These are phyloP conservation scores for Neoniphon sammara DNA, from an alignment of 2,797 vertebrate genomes.

Conservation along the genomic window DNA sequence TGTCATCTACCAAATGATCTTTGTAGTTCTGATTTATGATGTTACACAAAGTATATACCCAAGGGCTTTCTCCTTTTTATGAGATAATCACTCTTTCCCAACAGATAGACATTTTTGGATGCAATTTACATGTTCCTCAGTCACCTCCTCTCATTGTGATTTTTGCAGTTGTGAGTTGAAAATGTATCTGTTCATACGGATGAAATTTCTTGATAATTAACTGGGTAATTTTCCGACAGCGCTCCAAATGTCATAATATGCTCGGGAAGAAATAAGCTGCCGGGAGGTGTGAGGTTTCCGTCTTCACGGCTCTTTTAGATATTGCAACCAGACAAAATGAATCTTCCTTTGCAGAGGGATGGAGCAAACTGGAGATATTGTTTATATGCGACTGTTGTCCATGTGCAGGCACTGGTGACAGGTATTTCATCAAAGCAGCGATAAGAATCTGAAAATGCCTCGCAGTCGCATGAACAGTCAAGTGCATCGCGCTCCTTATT, in stretches of 20 bases:
- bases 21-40: slow-evolving; percentile 45
- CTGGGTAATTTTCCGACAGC: not conserved
- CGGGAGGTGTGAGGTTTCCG: not conserved
- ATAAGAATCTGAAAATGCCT: slow-evolving; percentile 66
- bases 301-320: slow-evolving; percentile 2
- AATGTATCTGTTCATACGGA: not conserved
- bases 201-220: too few species aligned
- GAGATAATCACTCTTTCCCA: slow-evolving; percentile 21
- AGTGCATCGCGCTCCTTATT: slow-evolving; percentile 65
- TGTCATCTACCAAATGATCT: slow-evolving; percentile 57
- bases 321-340: slow-evolving; percentile 7
- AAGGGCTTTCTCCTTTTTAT: slow-evolving; percentile 34
- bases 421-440: slow-evolving; percentile 65
- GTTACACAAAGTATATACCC: slow-evolving; percentile 31
- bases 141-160: slow-evolving; percentile 20
- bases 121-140: slow-evolving; percentile 22
- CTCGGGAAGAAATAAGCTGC: too few species aligned
- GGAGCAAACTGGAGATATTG: slow-evolving; percentile 18
- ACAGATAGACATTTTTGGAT: slow-evolving; percentile 21
- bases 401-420: slow-evolving; percentile 50
- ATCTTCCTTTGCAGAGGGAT: slow-evolving; percentile 12
- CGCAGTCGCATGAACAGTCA: slow-evolving; percentile 52
- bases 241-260: not conserved
- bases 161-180: not conserved
- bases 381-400: slow-evolving; percentile 37